phyloP scores from a whole-genome alignment of 2,113 vertebrate genomes.

The Poecilia latipinna region DNA sequence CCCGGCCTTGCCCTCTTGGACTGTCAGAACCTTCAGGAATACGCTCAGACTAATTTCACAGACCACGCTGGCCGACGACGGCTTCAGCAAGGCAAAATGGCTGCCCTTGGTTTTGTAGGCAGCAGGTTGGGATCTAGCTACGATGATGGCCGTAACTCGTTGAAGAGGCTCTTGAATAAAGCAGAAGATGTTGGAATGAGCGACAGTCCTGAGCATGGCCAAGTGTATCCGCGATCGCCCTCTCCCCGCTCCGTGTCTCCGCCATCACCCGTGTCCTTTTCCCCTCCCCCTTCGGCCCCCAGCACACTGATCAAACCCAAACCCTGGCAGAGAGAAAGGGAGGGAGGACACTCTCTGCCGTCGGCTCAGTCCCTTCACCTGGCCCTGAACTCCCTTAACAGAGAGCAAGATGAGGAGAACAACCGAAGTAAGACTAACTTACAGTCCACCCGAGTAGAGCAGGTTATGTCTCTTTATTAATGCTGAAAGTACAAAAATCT shows the following conservation, averaged over 20 bases:
- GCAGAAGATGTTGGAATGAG: conserved; percentile 61
- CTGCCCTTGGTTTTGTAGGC: conserved; percentile 81
- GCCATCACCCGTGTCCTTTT: conserved; percentile 75
- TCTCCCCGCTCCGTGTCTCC: conserved; percentile 67
- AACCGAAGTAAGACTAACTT: conserved; percentile 74
- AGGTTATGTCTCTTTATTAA: background rate
- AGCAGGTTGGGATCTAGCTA: conserved; percentile 56
- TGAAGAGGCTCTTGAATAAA: conserved; percentile 80
- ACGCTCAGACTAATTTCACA: conserved; percentile 72
- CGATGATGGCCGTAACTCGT: conserved; percentile 72
- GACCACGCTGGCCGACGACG: conserved; percentile 76
- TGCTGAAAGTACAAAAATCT: background rate
- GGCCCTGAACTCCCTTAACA: conserved; percentile 81
- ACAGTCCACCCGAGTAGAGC: background rate
- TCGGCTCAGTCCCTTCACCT: conserved; percentile 82
- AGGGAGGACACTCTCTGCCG: conserved; percentile 76
- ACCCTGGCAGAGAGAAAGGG: conserved; percentile 76
- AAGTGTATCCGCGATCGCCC: conserved; percentile 67
- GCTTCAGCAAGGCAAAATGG: conserved; percentile 83
- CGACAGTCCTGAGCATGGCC: conserved; percentile 61
- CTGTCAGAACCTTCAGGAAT: conserved; percentile 82
- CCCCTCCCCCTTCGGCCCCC: conserved; percentile 76
- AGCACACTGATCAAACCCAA: conserved; percentile 79
- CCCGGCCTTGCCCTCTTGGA: conserved; percentile 78
- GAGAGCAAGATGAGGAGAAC: conserved; percentile 79